Evolutionary conservation across 2,113 vertebrate genomes (phyloP).

Genomic region (Protobothrops mucrosquamatus): DNA sequence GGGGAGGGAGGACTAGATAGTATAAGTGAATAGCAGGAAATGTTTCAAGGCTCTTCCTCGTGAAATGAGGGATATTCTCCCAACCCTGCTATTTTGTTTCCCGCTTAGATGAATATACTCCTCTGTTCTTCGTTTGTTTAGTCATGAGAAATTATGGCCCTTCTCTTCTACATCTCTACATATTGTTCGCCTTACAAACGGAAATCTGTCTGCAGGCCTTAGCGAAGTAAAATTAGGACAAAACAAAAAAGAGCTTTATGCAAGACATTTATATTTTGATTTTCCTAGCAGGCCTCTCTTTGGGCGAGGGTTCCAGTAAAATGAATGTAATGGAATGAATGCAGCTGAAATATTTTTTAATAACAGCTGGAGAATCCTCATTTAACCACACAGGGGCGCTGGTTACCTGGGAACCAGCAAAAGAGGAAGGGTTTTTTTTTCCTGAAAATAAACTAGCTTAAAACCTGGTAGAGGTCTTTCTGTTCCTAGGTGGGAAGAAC

Average conservation of each 20-base stretch:
- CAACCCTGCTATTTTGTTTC: background rate
- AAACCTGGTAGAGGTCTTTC: too few relatives aligned
- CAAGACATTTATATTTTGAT: accelerated
- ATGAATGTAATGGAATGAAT: accelerated
- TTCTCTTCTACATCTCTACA: accelerated
- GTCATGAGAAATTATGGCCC: background rate
- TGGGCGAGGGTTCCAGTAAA: accelerated
- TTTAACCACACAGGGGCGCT: conserved; percentile 68
- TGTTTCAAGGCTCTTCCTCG: background rate
- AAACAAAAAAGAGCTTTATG: background rate
- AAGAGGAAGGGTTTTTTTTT: accelerated
- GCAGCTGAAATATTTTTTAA: background rate
- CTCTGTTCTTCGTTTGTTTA: background rate
- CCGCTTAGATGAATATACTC: background rate
- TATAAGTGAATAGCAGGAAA: background rate
- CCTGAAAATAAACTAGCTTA: accelerated
- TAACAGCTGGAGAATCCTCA: background rate
- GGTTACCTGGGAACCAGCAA: conserved; percentile 38
- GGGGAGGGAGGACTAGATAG: background rate
- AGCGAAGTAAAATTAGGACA: background rate
- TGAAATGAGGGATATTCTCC: background rate
- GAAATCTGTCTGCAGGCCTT: background rate
- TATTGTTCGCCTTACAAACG: background rate
- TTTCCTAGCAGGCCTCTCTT: accelerated
- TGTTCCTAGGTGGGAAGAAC: background rate